These are phyloP conservation scores for Egretta garzetta DNA, from an alignment of 2,113 vertebrate species.

Conservation along the genomic window DNA sequence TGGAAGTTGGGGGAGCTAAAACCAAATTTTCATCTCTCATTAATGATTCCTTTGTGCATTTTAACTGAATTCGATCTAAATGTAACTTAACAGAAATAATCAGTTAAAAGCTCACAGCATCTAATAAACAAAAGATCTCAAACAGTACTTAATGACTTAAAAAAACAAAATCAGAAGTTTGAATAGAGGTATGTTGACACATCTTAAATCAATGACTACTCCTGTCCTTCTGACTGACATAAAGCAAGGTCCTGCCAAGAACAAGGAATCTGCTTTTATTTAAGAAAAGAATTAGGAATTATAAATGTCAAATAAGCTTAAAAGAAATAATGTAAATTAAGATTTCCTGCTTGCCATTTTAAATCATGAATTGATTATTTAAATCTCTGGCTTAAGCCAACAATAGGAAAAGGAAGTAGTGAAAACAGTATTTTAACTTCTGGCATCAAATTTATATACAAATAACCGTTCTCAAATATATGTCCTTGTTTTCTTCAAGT, in stretches of 20 bases:
- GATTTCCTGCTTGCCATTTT: neutral
- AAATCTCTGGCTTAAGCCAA: neutral
- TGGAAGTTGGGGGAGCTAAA: neutral
- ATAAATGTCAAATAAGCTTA: neutral
- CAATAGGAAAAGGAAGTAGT: neutral
- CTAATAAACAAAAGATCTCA: neutral
- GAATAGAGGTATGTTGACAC: neutral
- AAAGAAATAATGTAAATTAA: neutral
- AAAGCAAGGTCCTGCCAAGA: neutral
- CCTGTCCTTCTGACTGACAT: neutral
- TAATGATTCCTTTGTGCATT: neutral
- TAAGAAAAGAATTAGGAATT: neutral
- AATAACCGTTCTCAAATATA: neutral
- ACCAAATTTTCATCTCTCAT: neutral
- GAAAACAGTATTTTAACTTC: slow-evolving; percentile 2
- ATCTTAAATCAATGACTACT: neutral
- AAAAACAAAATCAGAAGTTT: neutral
- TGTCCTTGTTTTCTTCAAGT: neutral
- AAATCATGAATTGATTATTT: neutral
- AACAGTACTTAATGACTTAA: neutral
- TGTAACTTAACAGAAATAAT: neutral
- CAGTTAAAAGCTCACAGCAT: neutral
- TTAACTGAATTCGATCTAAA: neutral
- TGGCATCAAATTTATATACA: neutral
- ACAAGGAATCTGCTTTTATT: neutral